Conservation (phyloP, 2,113 vertebrate species). For the Pteronura brasiliensis region DNA sequence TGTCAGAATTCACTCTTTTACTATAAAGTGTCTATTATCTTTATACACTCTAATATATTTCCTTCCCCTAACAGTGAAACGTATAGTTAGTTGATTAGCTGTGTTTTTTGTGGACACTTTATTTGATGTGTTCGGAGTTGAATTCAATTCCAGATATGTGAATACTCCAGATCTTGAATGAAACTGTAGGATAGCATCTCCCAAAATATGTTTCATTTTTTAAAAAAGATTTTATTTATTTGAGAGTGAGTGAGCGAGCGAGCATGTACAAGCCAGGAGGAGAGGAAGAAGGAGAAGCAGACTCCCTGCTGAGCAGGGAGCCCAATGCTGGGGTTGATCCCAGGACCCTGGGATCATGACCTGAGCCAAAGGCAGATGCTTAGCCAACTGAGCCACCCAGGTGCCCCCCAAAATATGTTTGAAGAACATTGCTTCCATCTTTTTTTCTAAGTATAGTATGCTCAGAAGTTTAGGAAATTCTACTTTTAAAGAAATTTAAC, state of each 20-base stretch:
- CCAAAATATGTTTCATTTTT: conserved; percentile 2
- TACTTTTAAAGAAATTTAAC: conserved; percentile 15
- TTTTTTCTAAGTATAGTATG: neutral
- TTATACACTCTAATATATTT: neutral
- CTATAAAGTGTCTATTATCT: neutral
- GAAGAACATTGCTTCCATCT: neutral
- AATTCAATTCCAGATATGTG: conserved; percentile 8
- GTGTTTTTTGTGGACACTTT: conserved; percentile 24
- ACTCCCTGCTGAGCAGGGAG: too few relatives aligned
- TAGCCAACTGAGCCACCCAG: too few relatives aligned
- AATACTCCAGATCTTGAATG: conserved; percentile 2
- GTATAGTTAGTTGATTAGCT: conserved; percentile 12
- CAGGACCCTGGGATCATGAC: too few relatives aligned
- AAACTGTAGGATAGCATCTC: neutral
- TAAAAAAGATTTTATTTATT: neutral
- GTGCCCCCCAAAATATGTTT: conserved; percentile 15
- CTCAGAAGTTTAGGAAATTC: neutral
- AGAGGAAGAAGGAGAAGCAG: too few relatives aligned
- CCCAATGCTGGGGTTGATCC: too few relatives aligned
- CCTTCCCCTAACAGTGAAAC: neutral
- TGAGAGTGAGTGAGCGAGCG: too few relatives aligned
- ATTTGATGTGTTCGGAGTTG: conserved; percentile 39
- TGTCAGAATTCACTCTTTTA: conserved; percentile 14
- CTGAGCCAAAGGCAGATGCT: too few relatives aligned
- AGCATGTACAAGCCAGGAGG: too few relatives aligned